Conservation (phyloP, 2,113 vertebrate species). For the Philantomba maxwellii region DNA sequence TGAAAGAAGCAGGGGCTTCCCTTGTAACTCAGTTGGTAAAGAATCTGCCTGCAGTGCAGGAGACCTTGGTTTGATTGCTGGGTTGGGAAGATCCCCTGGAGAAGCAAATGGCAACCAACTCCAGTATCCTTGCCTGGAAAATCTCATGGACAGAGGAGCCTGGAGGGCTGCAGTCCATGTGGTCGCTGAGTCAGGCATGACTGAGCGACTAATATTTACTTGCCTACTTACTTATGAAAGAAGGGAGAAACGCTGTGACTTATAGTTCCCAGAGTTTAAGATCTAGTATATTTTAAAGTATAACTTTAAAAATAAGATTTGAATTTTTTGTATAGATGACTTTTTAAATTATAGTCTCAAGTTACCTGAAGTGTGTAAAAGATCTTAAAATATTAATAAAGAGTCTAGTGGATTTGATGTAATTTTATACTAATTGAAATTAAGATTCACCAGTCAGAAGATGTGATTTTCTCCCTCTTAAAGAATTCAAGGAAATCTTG, state of each 20-base stretch:
- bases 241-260: neutral
- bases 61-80: neutral
- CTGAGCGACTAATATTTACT: neutral
- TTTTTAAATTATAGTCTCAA: neutral
- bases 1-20: neutral
- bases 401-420: neutral
- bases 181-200: accelerated
- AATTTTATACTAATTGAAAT: neutral
- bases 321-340: neutral
- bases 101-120: neutral
- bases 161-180: neutral
- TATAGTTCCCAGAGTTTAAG: neutral
- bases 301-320: neutral
- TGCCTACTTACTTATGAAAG: neutral
- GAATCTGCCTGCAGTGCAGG: neutral
- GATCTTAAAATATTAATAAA: neutral
- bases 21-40: neutral
- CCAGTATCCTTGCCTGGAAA: neutral
- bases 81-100: neutral
- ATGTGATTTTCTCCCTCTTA: neutral
- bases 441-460: neutral
- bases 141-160: neutral
- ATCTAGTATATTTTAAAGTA: neutral
- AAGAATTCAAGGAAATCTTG: slow-evolving; percentile 41
- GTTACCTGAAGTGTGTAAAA: neutral